Percentiles rank a stretch among this genome's conserved stretches.
Evolutionary conservation across 2,113 vertebrate species (phyloP).

Genomic region (Ceyx margarethae): DNA sequence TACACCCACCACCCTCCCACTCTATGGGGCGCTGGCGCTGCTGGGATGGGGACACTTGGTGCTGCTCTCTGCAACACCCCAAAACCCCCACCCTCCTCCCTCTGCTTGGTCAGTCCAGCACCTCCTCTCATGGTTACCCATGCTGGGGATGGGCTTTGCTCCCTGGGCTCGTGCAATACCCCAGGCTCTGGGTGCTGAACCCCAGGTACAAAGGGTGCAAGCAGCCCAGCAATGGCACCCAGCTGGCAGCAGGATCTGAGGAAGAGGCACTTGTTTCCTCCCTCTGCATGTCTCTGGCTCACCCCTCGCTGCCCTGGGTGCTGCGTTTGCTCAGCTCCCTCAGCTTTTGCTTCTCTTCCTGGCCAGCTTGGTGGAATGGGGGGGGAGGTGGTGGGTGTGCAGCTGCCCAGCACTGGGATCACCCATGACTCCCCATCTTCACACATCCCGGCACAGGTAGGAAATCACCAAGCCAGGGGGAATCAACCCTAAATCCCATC

Average conservation of each 20-base stretch:
- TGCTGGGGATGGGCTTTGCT: not conserved
- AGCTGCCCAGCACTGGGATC: not conserved
- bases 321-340: not conserved
- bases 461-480: not conserved
- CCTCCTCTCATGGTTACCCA: not conserved
- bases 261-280: not conserved
- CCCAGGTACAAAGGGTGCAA: not conserved
- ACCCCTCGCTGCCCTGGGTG: not conserved
- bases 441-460: not conserved
- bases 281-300: not conserved
- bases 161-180: not conserved
- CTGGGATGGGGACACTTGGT: not conserved
- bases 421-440: not conserved
- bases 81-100: not conserved
- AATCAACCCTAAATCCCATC: not conserved
- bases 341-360: rapidly evolving
- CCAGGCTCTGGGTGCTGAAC: not conserved
- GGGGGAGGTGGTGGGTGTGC: not conserved
- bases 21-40: not conserved
- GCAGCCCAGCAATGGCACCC: not conserved
- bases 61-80: not conserved
- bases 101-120: not conserved
- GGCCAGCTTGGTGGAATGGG: not conserved
- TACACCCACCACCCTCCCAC: not conserved
- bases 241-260: not conserved